Base-by-base conservation (phyloP, 2,888 invertebrate species). In the Dendrolimus houi region DNA sequence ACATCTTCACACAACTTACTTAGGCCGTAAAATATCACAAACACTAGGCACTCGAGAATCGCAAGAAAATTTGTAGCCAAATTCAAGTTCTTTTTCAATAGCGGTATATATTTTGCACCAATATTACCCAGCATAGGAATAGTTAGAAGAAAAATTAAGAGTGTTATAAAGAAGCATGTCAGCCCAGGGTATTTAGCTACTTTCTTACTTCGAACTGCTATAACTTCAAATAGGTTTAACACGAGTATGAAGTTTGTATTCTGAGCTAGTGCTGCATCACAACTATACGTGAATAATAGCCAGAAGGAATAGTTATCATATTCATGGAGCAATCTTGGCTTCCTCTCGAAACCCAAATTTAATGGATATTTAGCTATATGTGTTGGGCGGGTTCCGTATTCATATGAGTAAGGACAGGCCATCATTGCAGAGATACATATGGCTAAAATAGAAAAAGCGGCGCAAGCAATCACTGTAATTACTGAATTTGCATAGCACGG, bases 1-100 rank as follows among this genome's bases (percentile, higher is more conserved):
- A 90, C 75, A 56, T 91, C 89, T 71, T 90, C 90, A 0, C 77
- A 75, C 67, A 91, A 87, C 58, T 64, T 81, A 2, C 77, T 74
- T 10, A 85, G 52, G 0, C 91, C 89, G 55, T 91, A 91, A 69
- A 80, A 81, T 29, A 84, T 47, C 1, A 90, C 67, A 56, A 90
- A 90, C 1, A 85, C 76, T 1, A 79, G 41, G 55, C 67, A 74
- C 65, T 89, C 84, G 1, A 83, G 7, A 13, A 74, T 59, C 3
- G 68, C 69, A 9, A 81, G 54, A 29, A 83, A 77, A 13, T 75
- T 67, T 1, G 70, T 61, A 9, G 81, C 52, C 6, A 75, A 54
- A 55, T 65, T 64, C 1, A 76, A 7, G 52, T 61, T 66, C 9
- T 65, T 69, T 55, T 73, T 74, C 52, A 75, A 68, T n/a, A 65